Conservation (phyloP, 2,888 invertebrate genomes). For the Tachina lurida region DNA sequence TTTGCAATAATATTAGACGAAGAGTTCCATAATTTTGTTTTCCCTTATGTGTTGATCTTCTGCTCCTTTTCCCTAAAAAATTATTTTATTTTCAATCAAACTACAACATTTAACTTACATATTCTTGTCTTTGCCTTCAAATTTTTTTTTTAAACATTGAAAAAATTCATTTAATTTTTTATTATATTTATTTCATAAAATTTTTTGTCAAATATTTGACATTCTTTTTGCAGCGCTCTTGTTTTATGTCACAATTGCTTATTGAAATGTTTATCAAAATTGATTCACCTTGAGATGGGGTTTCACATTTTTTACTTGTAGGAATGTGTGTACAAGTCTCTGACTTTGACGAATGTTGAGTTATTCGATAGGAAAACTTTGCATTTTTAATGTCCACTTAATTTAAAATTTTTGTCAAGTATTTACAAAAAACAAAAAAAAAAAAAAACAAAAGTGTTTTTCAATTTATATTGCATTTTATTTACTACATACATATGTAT, state of each 20-base stretch:
- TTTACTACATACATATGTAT: constrained; percentile 33
- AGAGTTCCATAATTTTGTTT: no score
- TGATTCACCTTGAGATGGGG: constrained; percentile 58
- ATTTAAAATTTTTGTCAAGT: constrained; percentile 56
- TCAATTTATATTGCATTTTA: constrained; percentile 14
- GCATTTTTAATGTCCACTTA: background rate
- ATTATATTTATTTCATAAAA: no score
- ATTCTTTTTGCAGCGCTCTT: background rate
- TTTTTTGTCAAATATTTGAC: background rate
- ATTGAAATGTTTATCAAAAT: constrained; percentile 54
- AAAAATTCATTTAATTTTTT: no score
- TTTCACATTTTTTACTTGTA: constrained; percentile 41
- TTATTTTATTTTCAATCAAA: no score
- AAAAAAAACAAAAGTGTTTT: background rate
- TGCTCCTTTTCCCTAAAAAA: no score
- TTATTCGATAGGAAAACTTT: background rate
- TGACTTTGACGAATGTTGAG: constrained; percentile 15
- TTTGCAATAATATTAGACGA: no score
- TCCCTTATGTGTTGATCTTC: no score
- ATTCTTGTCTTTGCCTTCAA: no score
- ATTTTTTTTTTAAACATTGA: no score
- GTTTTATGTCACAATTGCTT: constrained; percentile 28
- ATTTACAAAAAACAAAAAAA: background rate
- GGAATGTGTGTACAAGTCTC: background rate
- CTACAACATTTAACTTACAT: no score